These are phyloP conservation scores for Lucilia sericata DNA, from an alignment of 1,140 invertebrate genomes.

Conservation along the genomic window DNA sequence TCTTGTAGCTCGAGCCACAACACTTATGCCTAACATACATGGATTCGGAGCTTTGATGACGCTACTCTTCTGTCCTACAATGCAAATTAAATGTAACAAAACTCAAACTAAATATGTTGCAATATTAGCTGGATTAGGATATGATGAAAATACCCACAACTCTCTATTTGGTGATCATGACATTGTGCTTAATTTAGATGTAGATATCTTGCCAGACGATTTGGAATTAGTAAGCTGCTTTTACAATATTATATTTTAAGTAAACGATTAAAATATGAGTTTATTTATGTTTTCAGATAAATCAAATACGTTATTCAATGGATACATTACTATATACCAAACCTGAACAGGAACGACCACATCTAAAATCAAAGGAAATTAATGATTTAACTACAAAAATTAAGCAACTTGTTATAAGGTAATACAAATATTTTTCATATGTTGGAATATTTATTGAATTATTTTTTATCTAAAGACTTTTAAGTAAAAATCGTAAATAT, in stretches of 20 bases:
- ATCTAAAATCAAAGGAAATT: conserved; percentile 40
- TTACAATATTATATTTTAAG: conserved; percentile 13
- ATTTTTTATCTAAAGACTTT: conserved; percentile 49
- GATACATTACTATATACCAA: conserved; percentile 70
- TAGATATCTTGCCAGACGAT: conserved; percentile 76
- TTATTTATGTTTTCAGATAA: conserved; percentile 69
- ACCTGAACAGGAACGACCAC: conserved; percentile 64
- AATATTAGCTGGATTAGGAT: conserved; percentile 86
- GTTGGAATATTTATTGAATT: background rate
- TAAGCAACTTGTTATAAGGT: conserved; percentile 51
- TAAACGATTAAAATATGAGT: too few relatives aligned
- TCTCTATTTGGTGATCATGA: conserved; percentile 87
- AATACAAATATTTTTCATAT: conserved; percentile 1
- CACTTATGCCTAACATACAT: conserved; percentile 87
- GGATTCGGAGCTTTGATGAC: conserved; percentile 81
- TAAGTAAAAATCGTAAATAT: conserved; percentile 57
- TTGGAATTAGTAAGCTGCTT: conserved; percentile 71
- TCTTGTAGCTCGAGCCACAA: conserved; percentile 80
- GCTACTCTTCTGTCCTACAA: conserved; percentile 84
- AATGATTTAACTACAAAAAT: conserved; percentile 49
- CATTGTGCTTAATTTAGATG: conserved; percentile 82
- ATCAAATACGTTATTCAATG: conserved; percentile 74
- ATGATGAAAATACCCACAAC: conserved; percentile 68
- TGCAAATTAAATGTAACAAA: conserved; percentile 78
- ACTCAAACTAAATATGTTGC: conserved; percentile 76